Evolutionary conservation across 2,888 invertebrate species (phyloP), one percentile per base, ranked within the genome.

Genomic region (Byasa hedistus): DNA sequence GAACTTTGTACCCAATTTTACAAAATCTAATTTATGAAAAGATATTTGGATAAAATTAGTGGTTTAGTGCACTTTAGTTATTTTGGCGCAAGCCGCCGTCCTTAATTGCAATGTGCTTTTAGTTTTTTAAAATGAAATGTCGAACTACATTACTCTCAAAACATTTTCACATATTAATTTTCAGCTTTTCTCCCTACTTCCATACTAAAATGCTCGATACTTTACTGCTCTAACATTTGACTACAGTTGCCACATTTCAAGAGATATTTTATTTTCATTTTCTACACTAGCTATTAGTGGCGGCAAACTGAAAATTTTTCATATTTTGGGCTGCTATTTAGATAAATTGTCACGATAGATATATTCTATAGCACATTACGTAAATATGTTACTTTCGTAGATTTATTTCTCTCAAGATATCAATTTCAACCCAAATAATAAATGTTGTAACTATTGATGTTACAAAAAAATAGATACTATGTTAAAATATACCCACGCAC

Each of bases 341-440:
- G 64, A 64, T 64, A 64, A 64, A 64, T 59, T 64, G 64, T 51
- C 19, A 58, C 22, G 64, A 64, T 64, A 64, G 39, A 39, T 24
- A 39, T 17, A 36, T 39, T 55, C 17, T 59, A 72, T 73, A 79
- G 77, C 77, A 82, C 83, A 83, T 85, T 85, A 84, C 80, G 80
- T 82, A 80, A 80, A 85, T 81, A 84, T 32, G n/a, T 39, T 57
- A 44, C 39, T n/a, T 22, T 58, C 44, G 72, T 73, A 77, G 80
- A 83, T 64, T 64, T 58, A 64, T 64, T 58, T 7, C 52, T 52
- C 15, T 23, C 32, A 23, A 64, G 64, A 64, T 64, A 64, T 64
- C 58, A 54, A 57, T 60, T 57, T 36, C 58, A 51, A 52, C 52
- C 22, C 39, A 36, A 23, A 36, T 19, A 36, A 32, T 23, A 36